Evolutionary conservation across 2,888 invertebrate species (phyloP), one percentile per base, ranked within the genome.

Genomic region (Ametastegia equiseti): DNA sequence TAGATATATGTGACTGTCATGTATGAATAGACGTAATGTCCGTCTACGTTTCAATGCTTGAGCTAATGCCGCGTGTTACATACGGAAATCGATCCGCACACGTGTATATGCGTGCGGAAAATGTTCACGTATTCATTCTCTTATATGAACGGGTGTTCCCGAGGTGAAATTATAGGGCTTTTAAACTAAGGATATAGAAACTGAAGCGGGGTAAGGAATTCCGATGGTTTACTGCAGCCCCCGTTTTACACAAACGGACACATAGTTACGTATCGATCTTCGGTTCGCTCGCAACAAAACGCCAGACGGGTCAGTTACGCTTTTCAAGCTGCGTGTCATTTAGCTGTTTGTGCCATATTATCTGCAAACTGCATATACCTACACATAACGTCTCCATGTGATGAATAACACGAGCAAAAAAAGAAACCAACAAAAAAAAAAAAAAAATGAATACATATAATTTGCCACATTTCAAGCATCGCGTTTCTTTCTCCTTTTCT

Each of bases 81-180:
- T 23, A 23, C 54, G 23, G 4, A 42, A 13, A 6, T 30, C n/a
- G 30, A 13, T n/a, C n/a, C 36, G 19, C 4, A 27, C 6, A 33
- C 36, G 13, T 6, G 19, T 27, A 6, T n/a, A 19, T 47, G 50
- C 3, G 36, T 54, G 36, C 27, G n/a, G 4, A 13, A 7, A 11
- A 5, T 33, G 13, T 67, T 15, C 39, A 15, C 15, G 50, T 23
- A 19, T 39, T 6, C 39, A 3, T 19, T 15, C n/a, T 11, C n/a
- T n/a, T n/a, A 33, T 33, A 50, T n/a, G 30, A 45, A 71, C 13
- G 33, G 36, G 33, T 33, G 50, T 73, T 47, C 33, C n/a, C n/a
- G 13, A 33, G 54, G 73, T 50, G 54, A 73, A 73, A 73, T 73
- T 54, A 73, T 54, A 33, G 73, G 33, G 50, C 50, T 50, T 54